These are phyloP conservation scores for Drosophila simulans DNA, from an alignment of 1,140 invertebrate species.

Conservation along the genomic window DNA sequence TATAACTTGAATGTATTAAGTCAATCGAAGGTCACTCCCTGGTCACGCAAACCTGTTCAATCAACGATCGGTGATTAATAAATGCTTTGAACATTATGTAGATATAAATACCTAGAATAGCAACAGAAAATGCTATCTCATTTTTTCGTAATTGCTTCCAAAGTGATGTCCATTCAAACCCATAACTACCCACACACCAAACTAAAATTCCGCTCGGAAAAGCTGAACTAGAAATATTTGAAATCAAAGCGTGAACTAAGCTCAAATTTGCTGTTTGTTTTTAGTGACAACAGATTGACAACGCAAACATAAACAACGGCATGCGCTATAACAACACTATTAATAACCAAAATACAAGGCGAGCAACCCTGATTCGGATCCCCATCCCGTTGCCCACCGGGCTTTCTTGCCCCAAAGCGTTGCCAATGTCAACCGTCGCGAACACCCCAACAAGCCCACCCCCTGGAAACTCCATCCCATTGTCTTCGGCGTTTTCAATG, in stretches of 20 bases:
- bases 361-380: conserved; percentile 17
- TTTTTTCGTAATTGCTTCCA: conserved; percentile 8
- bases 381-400: neutral
- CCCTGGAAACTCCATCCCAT: conserved; percentile 10
- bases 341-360: conserved; percentile 68
- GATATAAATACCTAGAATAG: too few species aligned
- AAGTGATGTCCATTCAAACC: conserved; percentile 3
- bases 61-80: too few species aligned
- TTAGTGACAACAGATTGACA: conserved; percentile 79
- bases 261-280: conserved; percentile 68
- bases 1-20: too few species aligned
- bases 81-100: too few species aligned
- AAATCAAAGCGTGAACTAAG: conserved; percentile 51
- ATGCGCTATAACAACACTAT: conserved; percentile 67
- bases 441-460: conserved; percentile 71
- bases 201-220: neutral
- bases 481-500: conserved; percentile 68
- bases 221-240: neutral
- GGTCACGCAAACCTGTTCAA: neutral
- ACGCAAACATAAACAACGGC: conserved; percentile 45
- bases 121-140: too few species aligned
- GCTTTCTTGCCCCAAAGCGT: conserved; percentile 28
- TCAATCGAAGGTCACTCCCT: neutral
- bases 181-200: neutral
- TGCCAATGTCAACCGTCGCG: conserved; percentile 77